Evolutionary conservation across 2,113 vertebrate species (phyloP).

Genomic region (Ariopsis seemanni): DNA sequence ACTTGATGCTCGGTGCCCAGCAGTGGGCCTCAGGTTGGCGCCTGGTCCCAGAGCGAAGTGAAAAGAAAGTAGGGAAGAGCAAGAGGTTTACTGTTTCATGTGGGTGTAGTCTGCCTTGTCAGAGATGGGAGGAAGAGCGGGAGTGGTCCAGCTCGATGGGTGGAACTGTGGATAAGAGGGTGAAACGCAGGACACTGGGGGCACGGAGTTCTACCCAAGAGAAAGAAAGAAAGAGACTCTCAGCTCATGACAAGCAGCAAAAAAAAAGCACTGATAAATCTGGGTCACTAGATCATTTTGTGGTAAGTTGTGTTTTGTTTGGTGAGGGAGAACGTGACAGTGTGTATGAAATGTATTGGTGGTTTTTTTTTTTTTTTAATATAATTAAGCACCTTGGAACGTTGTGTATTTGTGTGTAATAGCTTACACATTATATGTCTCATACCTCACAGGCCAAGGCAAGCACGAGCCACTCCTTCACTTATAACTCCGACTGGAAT

Average conservation of each 20-base stretch:
- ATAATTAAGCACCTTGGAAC: not conserved
- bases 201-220: constrained; percentile 48
- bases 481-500: constrained; percentile 52
- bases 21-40: constrained; percentile 61
- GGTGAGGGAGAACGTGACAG: not conserved
- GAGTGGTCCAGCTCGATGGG: constrained; percentile 56
- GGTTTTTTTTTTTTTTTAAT: not conserved
- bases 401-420: constrained; percentile 41
- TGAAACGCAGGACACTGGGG: constrained; percentile 64
- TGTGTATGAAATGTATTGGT: not conserved
- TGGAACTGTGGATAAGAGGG: constrained; percentile 63
- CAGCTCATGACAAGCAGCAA: constrained; percentile 51
- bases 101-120: constrained; percentile 7
- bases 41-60: constrained; percentile 34
- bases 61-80: constrained; percentile 45
- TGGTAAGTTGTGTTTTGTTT: constrained; percentile 30
- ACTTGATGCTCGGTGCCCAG: constrained; percentile 58
- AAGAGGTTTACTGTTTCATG: constrained; percentile 56
- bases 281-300: constrained; percentile 10
- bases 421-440: constrained; percentile 41
- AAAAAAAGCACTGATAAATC: not conserved
- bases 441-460: constrained; percentile 51
- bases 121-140: constrained; percentile 46
- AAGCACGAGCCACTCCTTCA: constrained; percentile 21
- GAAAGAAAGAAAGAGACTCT: constrained; percentile 31